A percentile compares a stretch with the other conserved stretches of the same genome.
These are phyloP conservation scores for Natrix natrix DNA, from an alignment of 2,797 vertebrate species.

Conservation along the genomic window DNA sequence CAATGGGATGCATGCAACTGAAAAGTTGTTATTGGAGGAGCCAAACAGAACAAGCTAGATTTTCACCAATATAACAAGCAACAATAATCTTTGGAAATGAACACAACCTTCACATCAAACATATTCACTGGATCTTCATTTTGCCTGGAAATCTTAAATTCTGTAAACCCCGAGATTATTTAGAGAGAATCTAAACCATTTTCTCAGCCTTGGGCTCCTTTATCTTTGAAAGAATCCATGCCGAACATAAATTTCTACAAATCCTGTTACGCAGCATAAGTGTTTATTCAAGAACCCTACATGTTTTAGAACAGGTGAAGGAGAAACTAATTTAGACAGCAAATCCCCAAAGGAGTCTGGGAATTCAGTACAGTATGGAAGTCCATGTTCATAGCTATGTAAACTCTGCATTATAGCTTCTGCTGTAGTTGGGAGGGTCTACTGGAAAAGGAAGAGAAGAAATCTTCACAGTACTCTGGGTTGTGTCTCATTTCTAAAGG, in stretches of 20 bases:
- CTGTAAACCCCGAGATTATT: neutral
- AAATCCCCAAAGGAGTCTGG: neutral
- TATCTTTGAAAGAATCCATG: neutral
- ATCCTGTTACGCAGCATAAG: neutral
- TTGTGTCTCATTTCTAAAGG: neutral
- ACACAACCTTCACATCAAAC: neutral
- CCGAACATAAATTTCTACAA: neutral
- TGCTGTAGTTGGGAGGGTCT: neutral
- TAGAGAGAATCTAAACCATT: neutral
- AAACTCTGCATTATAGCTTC: neutral
- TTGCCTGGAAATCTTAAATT: neutral
- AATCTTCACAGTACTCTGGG: neutral
- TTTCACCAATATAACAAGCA: neutral
- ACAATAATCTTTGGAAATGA: neutral
- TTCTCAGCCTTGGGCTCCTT: neutral
- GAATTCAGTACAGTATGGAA: neutral
- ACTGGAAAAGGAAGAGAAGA: neutral
- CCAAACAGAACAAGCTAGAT: neutral
- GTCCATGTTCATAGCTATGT: neutral
- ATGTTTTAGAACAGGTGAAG: neutral
- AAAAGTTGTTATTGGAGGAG: neutral
- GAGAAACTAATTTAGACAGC: neutral
- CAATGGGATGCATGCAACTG: neutral
- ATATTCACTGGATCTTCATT: neutral
- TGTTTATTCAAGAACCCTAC: neutral